Evolutionary conservation across 2,888 invertebrate species (phyloP).

Genomic region (Macaria liturata): DNA sequence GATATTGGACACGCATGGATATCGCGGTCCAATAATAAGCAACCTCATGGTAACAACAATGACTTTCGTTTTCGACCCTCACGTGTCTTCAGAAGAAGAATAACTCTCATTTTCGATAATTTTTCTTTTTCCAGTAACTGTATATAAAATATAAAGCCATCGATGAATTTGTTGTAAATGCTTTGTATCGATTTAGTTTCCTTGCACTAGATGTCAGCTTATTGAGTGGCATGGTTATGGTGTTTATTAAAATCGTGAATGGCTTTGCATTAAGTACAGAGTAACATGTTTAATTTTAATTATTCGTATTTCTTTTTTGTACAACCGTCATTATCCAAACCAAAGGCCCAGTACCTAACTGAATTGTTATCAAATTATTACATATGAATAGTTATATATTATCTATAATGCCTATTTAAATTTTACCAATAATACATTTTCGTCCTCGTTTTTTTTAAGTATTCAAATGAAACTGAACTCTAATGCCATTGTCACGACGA

Average conservation of each 20-base stretch:
- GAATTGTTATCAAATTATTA: too few species aligned
- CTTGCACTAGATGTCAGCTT: conserved; percentile 21
- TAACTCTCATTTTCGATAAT: not conserved
- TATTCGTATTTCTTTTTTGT: not conserved
- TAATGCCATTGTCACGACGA: too few species aligned
- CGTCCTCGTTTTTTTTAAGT: too few species aligned
- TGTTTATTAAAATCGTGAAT: not conserved
- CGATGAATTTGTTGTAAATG: not conserved
- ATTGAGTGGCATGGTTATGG: conserved; percentile 21
- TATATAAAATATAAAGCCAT: too few species aligned
- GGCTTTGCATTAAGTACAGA: conserved; percentile 8
- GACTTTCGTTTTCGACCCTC: conserved; percentile 16
- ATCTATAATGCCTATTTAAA: too few species aligned
- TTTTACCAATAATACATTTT: too few species aligned
- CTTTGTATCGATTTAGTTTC: conserved; percentile 8
- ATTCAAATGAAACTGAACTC: too few species aligned
- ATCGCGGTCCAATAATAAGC: conserved; percentile 11
- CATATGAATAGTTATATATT: too few species aligned
- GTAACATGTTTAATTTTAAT: not conserved
- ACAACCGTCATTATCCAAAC: not conserved
- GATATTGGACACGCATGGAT: conserved; percentile 25
- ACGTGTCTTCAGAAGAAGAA: conserved; percentile 7
- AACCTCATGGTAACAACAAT: conserved; percentile 1
- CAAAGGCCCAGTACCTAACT: too few species aligned
- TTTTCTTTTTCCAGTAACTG: conserved; percentile 1